Percentiles rank a stretch among this genome's conserved stretches.
Conservation (phyloP, 2,797 vertebrate species). For the Pyrocephalus nanus region DNA sequence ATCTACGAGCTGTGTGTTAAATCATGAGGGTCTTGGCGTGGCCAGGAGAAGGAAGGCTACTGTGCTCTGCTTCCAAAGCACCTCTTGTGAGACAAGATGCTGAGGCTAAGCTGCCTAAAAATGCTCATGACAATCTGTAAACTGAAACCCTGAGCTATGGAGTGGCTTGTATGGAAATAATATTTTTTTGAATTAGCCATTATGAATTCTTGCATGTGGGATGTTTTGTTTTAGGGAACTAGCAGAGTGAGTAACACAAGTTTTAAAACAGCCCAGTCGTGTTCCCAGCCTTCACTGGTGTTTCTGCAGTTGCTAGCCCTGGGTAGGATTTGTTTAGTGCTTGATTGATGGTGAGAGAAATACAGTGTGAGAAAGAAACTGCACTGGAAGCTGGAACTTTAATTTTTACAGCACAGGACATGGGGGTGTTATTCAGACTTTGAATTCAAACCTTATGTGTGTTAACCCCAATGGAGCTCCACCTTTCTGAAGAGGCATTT, state of each 20-base stretch:
- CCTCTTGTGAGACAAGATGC: not conserved
- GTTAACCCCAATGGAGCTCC: not conserved
- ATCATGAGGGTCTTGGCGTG: not conserved
- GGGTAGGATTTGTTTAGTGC: not conserved
- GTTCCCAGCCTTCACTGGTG: not conserved
- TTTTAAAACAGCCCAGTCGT: slow-evolving; percentile 35
- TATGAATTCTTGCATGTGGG: slow-evolving; percentile 25
- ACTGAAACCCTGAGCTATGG: not conserved
- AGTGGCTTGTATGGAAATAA: slow-evolving; percentile 9
- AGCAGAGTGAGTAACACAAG: slow-evolving; percentile 34
- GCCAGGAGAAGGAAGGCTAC: not conserved
- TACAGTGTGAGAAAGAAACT: not conserved
- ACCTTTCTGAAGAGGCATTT: not conserved
- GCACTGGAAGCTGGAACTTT: not conserved
- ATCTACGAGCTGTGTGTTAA: not conserved
- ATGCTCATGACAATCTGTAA: not conserved
- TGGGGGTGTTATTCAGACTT: not conserved
- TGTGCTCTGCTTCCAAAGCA: not conserved
- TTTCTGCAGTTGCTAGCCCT: not conserved
- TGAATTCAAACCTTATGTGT: not conserved
- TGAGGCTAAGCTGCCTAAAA: not conserved
- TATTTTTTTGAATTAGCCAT: slow-evolving; percentile 39
- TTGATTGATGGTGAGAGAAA: not conserved
- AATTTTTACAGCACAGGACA: not conserved
- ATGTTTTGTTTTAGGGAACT: slow-evolving; percentile 39